These are phyloP conservation scores for Eulemur macaco DNA, from an alignment of 2,113 vertebrate genomes.

Conservation along the genomic window DNA sequence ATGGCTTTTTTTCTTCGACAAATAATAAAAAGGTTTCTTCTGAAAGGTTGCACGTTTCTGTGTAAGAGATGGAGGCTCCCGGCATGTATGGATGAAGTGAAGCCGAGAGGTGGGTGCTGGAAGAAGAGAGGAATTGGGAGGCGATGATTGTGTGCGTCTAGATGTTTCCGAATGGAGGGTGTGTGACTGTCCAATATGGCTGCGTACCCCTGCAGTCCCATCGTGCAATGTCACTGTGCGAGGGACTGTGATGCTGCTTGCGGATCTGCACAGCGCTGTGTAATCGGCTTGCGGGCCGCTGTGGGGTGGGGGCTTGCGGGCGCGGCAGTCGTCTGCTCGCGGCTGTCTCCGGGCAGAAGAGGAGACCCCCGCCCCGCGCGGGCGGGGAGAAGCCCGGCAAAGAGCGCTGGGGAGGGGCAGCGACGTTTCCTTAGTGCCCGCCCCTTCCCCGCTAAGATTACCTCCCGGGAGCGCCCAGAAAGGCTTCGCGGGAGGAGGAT, in stretches of 20 bases:
- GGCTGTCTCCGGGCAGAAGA: slow-evolving; percentile 62
- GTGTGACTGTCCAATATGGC: not conserved
- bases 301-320: not conserved
- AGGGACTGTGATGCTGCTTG: not conserved
- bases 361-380: not conserved
- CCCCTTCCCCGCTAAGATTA: not conserved
- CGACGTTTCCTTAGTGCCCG: not conserved
- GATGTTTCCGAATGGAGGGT: not conserved
- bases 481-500: not conserved
- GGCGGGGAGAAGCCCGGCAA: not conserved
- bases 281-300: not conserved
- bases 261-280: not conserved
- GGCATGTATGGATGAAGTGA: not conserved
- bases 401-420: not conserved
- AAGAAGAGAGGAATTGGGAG: not conserved
- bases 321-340: not conserved
- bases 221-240: not conserved
- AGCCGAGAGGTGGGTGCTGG: not conserved
- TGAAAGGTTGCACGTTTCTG: slow-evolving; percentile 79
- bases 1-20: slow-evolving; percentile 98
- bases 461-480: not conserved
- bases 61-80: not conserved
- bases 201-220: not conserved
- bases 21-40: slow-evolving; percentile 96
- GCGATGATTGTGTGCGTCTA: not conserved